These are phyloP conservation scores for Thyatira batis DNA, from an alignment of 2,888 invertebrate species.

Conservation along the genomic window DNA sequence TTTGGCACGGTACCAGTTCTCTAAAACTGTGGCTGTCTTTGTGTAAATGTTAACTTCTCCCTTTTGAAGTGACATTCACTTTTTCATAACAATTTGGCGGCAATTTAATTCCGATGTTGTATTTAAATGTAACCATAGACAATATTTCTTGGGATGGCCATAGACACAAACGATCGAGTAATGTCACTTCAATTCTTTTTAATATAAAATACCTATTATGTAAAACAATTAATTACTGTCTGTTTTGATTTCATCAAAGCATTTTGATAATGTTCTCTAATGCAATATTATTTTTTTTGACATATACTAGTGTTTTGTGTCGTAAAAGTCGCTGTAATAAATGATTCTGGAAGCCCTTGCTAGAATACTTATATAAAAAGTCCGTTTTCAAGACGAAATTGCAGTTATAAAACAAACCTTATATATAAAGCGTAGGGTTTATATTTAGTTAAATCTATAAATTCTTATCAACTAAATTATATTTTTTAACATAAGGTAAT, in stretches of 20 bases:
- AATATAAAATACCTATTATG: background rate
- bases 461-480: background rate
- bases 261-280: background rate
- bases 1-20: slow-evolving; percentile 31
- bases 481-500: background rate
- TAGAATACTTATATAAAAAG: too few relatives aligned
- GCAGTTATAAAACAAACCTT: background rate
- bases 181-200: background rate
- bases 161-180: background rate
- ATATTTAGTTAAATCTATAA: background rate
- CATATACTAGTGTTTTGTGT: background rate
- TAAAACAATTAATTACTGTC: background rate
- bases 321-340: too few relatives aligned
- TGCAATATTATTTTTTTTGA: background rate
- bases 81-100: background rate
- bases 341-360: too few relatives aligned
- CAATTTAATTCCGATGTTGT: background rate
- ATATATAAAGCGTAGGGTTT: background rate
- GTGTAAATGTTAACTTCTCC: background rate
- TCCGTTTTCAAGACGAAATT: background rate
- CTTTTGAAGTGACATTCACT: slow-evolving; percentile 20
- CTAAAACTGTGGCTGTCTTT: slow-evolving; percentile 23
- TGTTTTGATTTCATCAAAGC: background rate
- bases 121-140: background rate
- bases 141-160: background rate